Evolutionary conservation across 2,888 invertebrate species (phyloP).

Genomic region (Chloroclysta siterata): DNA sequence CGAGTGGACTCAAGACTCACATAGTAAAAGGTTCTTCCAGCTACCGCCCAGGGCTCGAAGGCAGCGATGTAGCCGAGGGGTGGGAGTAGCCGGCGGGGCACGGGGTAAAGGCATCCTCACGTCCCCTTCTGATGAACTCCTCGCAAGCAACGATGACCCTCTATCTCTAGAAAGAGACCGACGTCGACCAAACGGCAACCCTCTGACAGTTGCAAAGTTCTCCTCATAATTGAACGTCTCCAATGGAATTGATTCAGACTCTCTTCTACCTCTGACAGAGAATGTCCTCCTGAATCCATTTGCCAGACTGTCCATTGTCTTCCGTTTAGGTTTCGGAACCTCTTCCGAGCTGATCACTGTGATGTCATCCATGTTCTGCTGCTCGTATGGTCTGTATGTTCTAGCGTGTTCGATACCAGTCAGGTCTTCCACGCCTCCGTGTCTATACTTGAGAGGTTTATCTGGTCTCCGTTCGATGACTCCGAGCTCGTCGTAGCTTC

Average conservation of each 20-base stretch:
- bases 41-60: constrained; percentile 90
- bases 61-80: constrained; percentile 87
- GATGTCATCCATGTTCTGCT: constrained; percentile 73
- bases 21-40: constrained; percentile 91
- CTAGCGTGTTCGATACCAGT: constrained; percentile 67
- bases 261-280: constrained; percentile 71
- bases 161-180: constrained; percentile 81
- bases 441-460: constrained; percentile 70
- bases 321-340: constrained; percentile 69
- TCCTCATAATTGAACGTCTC: constrained; percentile 75
- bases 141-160: constrained; percentile 80
- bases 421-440: constrained; percentile 75
- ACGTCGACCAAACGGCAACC: constrained; percentile 76
- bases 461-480: constrained; percentile 61
- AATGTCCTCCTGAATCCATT: constrained; percentile 77
- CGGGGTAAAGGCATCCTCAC: constrained; percentile 76
- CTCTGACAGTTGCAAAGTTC: constrained; percentile 76
- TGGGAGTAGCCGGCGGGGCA: constrained; percentile 70
- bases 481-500: constrained; percentile 80
- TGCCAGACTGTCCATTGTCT: constrained; percentile 75
- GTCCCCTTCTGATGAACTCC: constrained; percentile 90
- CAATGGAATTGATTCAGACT: constrained; percentile 72
- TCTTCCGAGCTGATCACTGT: constrained; percentile 80
- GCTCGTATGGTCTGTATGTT: constrained; percentile 61
- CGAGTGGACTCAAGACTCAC: constrained; percentile 87